Base-by-base conservation (phyloP, 2,888 invertebrate genomes). In the Agrochola litura region DNA sequence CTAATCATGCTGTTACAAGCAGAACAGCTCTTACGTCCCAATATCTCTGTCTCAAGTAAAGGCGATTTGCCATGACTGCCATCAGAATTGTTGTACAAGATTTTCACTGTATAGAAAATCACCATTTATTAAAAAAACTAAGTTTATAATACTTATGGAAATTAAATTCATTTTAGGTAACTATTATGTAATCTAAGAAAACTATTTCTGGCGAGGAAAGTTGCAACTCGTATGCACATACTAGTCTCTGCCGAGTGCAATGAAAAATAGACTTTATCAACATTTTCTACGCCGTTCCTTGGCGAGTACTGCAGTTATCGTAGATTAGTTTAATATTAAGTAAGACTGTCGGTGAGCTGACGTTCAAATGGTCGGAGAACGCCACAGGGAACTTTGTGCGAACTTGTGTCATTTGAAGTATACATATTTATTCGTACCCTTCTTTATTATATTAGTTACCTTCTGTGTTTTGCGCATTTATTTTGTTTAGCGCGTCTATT, bases 291-390 rank as follows among this genome's bases (percentile, higher is more conserved):
- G 79, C 72, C 82, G 56, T 37, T 80, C 68, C 58, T 52, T 73
- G 78, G 88, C 84, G 77, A 77, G 82, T 86, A 83, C 84, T 84
- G 88, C 88, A 86, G 82, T 84, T 84, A 88, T 82, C 56, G 84
- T 87, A 88, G 86, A 73, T 77, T 84, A 86, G 82, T 76, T 80
- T 85, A 82, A 66, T 70, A 67, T 79, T 88, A 85, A 85, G 87
- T 85, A 81, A 85, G 87, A 85, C 72, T 87, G 80, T 80, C 71
- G 61, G 41, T 83, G 80, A 73, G 78, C 72, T 87, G 87, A 60
- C 69, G n/a, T 72, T 70, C 86, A 82, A 82, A 86, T 84, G 78
- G 83, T 73, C 69, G 9, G 4, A 43, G 30, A 56, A 25, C n/a
- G 43, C 16, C 49, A 25, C 8, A 43, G 30, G 37, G 49, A 46